Evolutionary conservation across 2,113 vertebrate genomes (phyloP), one percentile per base, ranked within the genome.

Genomic region (Menidia beryllina): DNA sequence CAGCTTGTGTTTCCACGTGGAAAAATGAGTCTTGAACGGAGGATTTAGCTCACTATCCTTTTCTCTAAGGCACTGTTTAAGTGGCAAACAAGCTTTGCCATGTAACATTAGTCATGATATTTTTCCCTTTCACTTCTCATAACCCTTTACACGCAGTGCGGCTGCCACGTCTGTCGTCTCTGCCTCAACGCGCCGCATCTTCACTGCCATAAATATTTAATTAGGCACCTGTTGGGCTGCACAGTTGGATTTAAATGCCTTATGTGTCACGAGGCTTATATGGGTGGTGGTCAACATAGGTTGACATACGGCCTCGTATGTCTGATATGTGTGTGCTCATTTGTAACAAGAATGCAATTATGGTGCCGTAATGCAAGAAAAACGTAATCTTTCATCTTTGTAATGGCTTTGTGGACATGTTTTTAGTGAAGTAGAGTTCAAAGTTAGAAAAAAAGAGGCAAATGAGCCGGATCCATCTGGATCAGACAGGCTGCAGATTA

Each of bases 11-110:
- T 50, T 60, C 34, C 39, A 58, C 25, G 19, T 4, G 7, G 49
- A 27, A 59, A 52, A 68, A 70, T 20, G 15, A 3, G n/a, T 23
- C 19, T 27, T 41, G 27, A 77, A 58, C 26, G n/a, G 52, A 59
- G 20, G 20, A 49, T 54, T 72, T 66, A 1, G 55, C 67, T 77
- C 30, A 12, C 39, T 11, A 1, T 63, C 12, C 19, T 26, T 25
- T 27, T 69, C 63, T 68, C 56, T 53, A 24, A 80, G 48, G 62
- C 21, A 1, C 1, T 1, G 3, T 54, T 70, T 36, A 27, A 19
- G 27, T 17, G 63, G 20, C 13, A 15, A 50, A 36, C 49, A 52
- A 23, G 41, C 38, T 51, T 38, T 30, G 43, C 52, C 20, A 21
- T 75, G 25, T 59, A 21, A 15, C 27, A 30, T 45, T 53, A 21